Base-by-base conservation (phyloP, 2,888 invertebrate genomes). In the Athripsodes cinereus region DNA sequence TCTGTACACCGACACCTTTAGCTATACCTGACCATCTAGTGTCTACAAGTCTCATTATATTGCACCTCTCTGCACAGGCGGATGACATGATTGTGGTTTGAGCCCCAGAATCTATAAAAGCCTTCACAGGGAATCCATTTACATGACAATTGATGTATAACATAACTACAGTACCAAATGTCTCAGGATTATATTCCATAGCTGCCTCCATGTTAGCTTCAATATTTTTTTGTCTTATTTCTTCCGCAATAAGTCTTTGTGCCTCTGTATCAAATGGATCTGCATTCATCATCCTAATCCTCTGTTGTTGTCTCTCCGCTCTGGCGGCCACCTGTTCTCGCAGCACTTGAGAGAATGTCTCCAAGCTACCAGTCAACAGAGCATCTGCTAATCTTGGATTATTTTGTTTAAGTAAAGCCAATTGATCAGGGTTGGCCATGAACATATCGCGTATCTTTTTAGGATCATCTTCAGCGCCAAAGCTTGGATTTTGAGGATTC, bases 81-180 rank as follows among this genome's bases (percentile, higher is more conserved):
- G 93, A 90, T 48, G 96, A 97, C 96, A 99, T 98, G 58, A 99
- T 96, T 2, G 99, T 98, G 34, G 95, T 92, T 78, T 99, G 98
- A 53, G 98, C 98, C 51, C 87, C 97, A 63, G 97, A 96, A 75
- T 99, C 98, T 58, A 99, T 96, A 73, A 99, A 99, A 2, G 98
- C 98, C 75, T 97, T 97, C 0, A 99, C 96, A 0, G 92, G 92
- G 70, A 90, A 87, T 40, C 96, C 96, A 75, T 99, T 99, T 1
- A 99, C 97, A 73, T 87, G 88, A 72, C 98, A 96, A 72, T 97
- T 92, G 61, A 99, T 96, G 72, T 99, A 90, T 66, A 99, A 81
- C 99, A 99, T 98, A 51, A 92, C 90, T 48, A 99, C 97, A 31
- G 94, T 93, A 58, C 96, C 98, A 75, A 98, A 98, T 48, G 92